These are phyloP conservation scores for Eubasilissa regina DNA, from an alignment of 1,140 invertebrate species.

Conservation along the genomic window DNA sequence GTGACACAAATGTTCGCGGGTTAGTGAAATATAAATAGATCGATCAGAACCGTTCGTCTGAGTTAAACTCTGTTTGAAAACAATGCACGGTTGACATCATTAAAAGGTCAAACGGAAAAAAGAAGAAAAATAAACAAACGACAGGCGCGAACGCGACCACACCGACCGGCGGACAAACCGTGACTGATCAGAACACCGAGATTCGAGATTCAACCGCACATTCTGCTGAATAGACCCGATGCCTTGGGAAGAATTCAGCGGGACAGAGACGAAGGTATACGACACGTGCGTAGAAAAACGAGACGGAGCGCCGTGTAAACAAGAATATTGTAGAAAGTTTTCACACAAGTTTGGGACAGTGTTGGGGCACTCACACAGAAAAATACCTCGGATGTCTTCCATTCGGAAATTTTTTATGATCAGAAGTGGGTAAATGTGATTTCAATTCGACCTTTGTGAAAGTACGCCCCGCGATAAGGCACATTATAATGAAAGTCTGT, in stretches of 20 bases:
- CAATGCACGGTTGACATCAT: constrained; percentile 25
- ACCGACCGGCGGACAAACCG: constrained; percentile 26
- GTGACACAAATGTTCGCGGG: constrained; percentile 13
- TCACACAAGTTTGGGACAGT: constrained; percentile 30
- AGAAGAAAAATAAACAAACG: not conserved
- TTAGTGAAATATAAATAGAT: not conserved
- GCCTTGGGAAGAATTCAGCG: constrained; percentile 28
- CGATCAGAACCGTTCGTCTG: not conserved
- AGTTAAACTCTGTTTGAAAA: constrained; percentile 24
- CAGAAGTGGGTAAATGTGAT: constrained; percentile 34
- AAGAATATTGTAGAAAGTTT: constrained; percentile 40
- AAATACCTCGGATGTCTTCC: constrained; percentile 16
- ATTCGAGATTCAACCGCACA: constrained; percentile 22
- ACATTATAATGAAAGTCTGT: constrained; percentile 12
- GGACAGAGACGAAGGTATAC: not conserved
- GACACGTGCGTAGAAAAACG: too few species aligned
- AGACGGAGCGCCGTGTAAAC: constrained; percentile 11
- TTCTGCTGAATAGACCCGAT: constrained; percentile 23
- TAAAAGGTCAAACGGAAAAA: constrained; percentile 26
- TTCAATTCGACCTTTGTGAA: constrained; percentile 40
- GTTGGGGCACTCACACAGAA: not conserved
- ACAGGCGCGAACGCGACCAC: not conserved
- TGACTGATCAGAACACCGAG: constrained; percentile 16
- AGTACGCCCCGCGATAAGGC: constrained; percentile 27
- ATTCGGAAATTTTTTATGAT: constrained; percentile 34